A percentile compares a stretch with the other conserved stretches of the same genome.
Evolutionary conservation across 2,888 invertebrate genomes (phyloP).

Genomic region (Miltochrista miniata): DNA sequence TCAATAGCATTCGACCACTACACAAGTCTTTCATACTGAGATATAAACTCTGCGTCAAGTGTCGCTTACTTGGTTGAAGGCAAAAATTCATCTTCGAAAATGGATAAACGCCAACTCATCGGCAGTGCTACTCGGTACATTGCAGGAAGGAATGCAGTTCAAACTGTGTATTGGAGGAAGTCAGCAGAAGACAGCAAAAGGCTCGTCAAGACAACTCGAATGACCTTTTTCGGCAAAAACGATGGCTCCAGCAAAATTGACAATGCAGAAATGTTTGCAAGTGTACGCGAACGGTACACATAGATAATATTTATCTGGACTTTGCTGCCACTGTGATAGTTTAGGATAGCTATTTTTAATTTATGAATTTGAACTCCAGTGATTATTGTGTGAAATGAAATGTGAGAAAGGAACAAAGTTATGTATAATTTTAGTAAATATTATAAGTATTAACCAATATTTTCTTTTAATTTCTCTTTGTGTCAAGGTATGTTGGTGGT

Average conservation of each 20-base stretch:
- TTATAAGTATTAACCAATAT: slow-evolving; percentile 2
- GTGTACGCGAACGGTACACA: slow-evolving; percentile 70
- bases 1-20: slow-evolving; percentile 10
- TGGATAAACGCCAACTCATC: slow-evolving; percentile 84
- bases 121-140: slow-evolving; percentile 89
- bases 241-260: slow-evolving; percentile 72
- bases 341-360: slow-evolving; percentile 20
- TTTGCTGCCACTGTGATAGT: slow-evolving; percentile 46
- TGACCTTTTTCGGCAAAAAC: slow-evolving; percentile 83
- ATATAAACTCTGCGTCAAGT: slow-evolving; percentile 13
- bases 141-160: slow-evolving; percentile 88
- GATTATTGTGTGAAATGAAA: slow-evolving; percentile 24
- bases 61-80: slow-evolving; percentile 23
- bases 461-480: slow-evolving; percentile 3
- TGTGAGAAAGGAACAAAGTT: slow-evolving; percentile 23
- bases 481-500: no score
- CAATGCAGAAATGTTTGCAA: slow-evolving; percentile 75
- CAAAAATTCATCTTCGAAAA: slow-evolving; percentile 38
- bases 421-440: slow-evolving; percentile 31
- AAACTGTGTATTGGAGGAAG: slow-evolving; percentile 90
- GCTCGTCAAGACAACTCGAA: slow-evolving; percentile 82
- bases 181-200: slow-evolving; percentile 73
- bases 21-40: slow-evolving; percentile 10
- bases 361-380: slow-evolving; percentile 25
- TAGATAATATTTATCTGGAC: slow-evolving; percentile 28